These are phyloP conservation scores for Ornithoptera alexandrae DNA, from an alignment of 2,888 invertebrate species.

Conservation along the genomic window DNA sequence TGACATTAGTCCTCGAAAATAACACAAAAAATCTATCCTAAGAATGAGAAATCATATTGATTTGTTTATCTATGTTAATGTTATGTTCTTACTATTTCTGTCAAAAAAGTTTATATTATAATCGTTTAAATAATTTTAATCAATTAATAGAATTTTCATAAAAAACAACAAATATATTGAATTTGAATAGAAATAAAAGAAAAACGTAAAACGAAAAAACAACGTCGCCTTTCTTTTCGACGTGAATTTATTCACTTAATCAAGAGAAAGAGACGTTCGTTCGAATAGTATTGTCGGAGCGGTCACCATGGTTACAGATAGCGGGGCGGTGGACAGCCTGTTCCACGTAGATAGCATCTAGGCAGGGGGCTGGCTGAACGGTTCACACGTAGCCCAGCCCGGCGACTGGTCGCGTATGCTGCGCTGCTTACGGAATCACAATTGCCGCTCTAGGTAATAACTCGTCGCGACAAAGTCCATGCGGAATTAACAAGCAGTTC, in stretches of 20 bases:
- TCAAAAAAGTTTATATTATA: no score
- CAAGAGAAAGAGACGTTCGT: constrained; percentile 2
- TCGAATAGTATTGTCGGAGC: constrained; percentile 9
- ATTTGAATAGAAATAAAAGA: no score
- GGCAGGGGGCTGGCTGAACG: constrained; percentile 13
- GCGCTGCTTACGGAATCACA: constrained; percentile 53
- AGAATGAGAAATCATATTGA: no score
- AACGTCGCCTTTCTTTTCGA: no score
- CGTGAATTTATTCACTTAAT: constrained; percentile 7
- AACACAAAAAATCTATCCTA: no score
- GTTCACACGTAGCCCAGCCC: constrained; percentile 34
- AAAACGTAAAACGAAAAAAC: no score
- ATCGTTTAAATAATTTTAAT: no score
- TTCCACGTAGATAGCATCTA: constrained; percentile 19
- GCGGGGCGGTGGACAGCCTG: constrained; percentile 10
- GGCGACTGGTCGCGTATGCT: constrained; percentile 39
- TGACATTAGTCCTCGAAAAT: no score
- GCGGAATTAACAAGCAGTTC: constrained; percentile 51
- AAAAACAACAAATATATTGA: no score
- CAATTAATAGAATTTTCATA: no score
- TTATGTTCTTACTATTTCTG: no score
- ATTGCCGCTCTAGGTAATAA: constrained; percentile 57
- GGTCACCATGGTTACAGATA: constrained; percentile 31
- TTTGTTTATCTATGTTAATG: no score
- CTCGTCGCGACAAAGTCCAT: constrained; percentile 45